Base-by-base conservation (phyloP, 1,140 invertebrate species). In the Nasonia giraulti region DNA sequence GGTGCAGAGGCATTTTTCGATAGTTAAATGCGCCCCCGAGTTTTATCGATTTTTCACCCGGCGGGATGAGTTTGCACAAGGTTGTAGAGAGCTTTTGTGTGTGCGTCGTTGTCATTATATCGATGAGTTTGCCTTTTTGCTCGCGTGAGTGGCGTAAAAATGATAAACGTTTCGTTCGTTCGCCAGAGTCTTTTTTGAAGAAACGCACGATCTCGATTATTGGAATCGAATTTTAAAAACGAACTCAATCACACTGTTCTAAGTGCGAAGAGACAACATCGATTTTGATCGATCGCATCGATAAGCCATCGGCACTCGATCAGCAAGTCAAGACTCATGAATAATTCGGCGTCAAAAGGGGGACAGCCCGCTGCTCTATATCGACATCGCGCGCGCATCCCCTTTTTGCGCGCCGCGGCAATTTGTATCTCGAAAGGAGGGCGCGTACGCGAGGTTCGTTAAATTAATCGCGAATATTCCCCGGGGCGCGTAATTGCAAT, bases 401-500 rank as follows among this genome's bases (percentile, higher is more conserved):
- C 55, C n/a, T 62, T 62, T 62, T 62, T 62, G 55, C 55, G 55
- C 55, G 12, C 47, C 55, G 12, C 47, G 12, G 55, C 55, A 62
- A 62, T 62, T 62, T 62, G 55, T 62, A 62, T 62, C 55, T 62
- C 55, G 55, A 62, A 62, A 62, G 55, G 55, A 62, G 55, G 55
- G 20, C 55, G 55, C 55, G 47, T 10, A 3, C 14, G 11, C 47
- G n/a, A 62, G 76, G 75, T 81, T 84, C 40, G 50, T 68, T 76
- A 75, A 62, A 89, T 88, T 87, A 87, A 87, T 89, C 86, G 87
- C 85, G 82, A 87, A 88, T 88, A 87, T 87, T 71, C 82, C n/a
- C 74, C 83, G 85, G 71, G 47, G 83, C 78, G 81, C 81, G 31
- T 31, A 88, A 91, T 90, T 90, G 86, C 89, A 87, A 91, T 91